Conservation (phyloP, 2,797 vertebrate genomes). For the Melanogrammus aeglefinus region DNA sequence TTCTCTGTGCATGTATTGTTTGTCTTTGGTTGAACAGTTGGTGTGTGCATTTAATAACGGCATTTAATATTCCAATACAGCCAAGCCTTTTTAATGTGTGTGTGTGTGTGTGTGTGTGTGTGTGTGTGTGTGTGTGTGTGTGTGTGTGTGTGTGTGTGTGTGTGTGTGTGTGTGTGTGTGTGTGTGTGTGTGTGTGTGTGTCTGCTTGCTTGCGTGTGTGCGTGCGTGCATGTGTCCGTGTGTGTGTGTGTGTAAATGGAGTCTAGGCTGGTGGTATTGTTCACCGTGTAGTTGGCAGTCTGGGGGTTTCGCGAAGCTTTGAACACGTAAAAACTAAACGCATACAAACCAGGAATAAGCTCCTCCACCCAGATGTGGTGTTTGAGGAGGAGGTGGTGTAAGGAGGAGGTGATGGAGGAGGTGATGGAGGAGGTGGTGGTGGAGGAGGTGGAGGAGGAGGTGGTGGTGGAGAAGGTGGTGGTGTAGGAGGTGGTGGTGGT, state of each 20-base stretch:
- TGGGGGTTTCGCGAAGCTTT: background rate
- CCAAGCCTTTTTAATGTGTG: slow-evolving; percentile 21
- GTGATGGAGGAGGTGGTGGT: background rate
- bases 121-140: no score
- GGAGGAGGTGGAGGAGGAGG: no score
- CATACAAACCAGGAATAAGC: background rate
- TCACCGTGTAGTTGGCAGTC: background rate
- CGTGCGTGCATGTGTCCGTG: slow-evolving; percentile 29
- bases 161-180: slow-evolving; percentile 29
- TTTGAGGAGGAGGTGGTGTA: no score
- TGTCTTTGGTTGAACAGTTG: background rate
- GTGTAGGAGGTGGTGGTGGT: no score
- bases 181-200: slow-evolving; percentile 24
- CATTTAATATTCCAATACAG: slow-evolving; percentile 35
- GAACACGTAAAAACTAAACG: background rate
- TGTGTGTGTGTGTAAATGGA: background rate
- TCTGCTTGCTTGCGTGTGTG: background rate
- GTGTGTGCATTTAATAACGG: background rate
- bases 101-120: background rate
- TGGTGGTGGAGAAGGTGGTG: no score
- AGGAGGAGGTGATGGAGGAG: no score
- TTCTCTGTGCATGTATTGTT: background rate
- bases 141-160: slow-evolving; percentile 8
- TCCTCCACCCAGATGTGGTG: background rate
- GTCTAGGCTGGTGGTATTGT: background rate